Evolutionary conservation across 2,888 invertebrate species (phyloP).

Genomic region (Petrophora chlorosata): DNA sequence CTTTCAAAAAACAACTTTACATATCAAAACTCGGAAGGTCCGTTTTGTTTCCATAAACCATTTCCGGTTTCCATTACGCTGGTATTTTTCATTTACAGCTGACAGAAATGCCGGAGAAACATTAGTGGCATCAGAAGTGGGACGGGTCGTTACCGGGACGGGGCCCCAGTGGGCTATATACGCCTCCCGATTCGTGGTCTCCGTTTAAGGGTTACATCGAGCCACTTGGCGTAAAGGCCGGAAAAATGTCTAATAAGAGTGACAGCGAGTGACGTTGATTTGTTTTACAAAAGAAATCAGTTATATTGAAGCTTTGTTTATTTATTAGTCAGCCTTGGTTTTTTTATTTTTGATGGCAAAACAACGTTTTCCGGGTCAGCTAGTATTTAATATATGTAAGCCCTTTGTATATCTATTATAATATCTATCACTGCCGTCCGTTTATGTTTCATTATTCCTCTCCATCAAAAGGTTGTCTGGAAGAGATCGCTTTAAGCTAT

Average conservation of each 20-base stretch:
- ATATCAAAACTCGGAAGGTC: conserved; percentile 34
- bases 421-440: too few relatives aligned
- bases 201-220: conserved; percentile 33
- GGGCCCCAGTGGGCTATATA: conserved; percentile 31
- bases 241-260: conserved; percentile 33
- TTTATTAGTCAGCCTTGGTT: too few relatives aligned
- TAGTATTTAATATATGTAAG: too few relatives aligned
- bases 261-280: conserved; percentile 1
- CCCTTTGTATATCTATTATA: too few relatives aligned
- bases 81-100: conserved; percentile 43
- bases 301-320: too few relatives aligned
- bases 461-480: too few relatives aligned
- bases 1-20: conserved; percentile 37
- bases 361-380: too few relatives aligned
- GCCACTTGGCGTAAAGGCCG: conserved; percentile 31
- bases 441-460: too few relatives aligned
- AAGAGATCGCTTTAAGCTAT: too few relatives aligned
- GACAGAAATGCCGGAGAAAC: conserved; percentile 34
- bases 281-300: neutral
- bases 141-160: conserved; percentile 30
- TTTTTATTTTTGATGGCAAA: too few relatives aligned
- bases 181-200: conserved; percentile 30
- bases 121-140: conserved; percentile 39
- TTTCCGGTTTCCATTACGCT: conserved; percentile 26
- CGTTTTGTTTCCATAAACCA: conserved; percentile 40